These are phyloP conservation scores for Stigmatopora nigra DNA, from an alignment of 2,113 vertebrate genomes.

Conservation along the genomic window DNA sequence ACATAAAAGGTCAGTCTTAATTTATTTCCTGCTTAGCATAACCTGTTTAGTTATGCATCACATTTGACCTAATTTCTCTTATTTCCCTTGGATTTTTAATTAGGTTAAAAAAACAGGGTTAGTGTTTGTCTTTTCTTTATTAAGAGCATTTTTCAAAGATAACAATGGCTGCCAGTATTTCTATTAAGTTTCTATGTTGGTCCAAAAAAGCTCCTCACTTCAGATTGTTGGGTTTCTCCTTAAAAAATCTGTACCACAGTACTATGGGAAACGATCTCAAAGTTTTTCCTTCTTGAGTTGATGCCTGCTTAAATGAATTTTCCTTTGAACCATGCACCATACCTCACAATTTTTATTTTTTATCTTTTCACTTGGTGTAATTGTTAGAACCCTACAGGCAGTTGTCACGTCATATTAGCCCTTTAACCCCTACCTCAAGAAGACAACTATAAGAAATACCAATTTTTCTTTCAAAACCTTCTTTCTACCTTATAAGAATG, in stretches of 20 bases:
- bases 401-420: too few species aligned
- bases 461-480: too few species aligned
- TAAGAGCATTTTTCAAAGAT: conserved; percentile 1
- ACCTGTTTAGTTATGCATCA: not conserved
- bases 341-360: not conserved
- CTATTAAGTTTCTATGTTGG: not conserved
- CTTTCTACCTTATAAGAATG: too few species aligned
- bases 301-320: not conserved
- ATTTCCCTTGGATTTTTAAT: not conserved
- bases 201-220: not conserved
- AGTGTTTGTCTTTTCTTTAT: conserved; percentile 4
- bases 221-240: not conserved
- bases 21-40: not conserved
- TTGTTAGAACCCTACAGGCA: not conserved
- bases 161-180: not conserved
- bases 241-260: not conserved
- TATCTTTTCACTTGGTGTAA: not conserved
- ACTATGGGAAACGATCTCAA: not conserved
- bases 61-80: not conserved
- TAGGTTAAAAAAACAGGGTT: not conserved
- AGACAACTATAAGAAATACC: too few species aligned
- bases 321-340: not conserved
- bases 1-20: conserved; percentile 59
- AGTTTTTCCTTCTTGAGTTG: not conserved
- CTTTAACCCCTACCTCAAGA: too few species aligned